Conservation (phyloP, 37 sponge, comb jelly and placozoan genomes). For the Ianthella basta region DNA sequence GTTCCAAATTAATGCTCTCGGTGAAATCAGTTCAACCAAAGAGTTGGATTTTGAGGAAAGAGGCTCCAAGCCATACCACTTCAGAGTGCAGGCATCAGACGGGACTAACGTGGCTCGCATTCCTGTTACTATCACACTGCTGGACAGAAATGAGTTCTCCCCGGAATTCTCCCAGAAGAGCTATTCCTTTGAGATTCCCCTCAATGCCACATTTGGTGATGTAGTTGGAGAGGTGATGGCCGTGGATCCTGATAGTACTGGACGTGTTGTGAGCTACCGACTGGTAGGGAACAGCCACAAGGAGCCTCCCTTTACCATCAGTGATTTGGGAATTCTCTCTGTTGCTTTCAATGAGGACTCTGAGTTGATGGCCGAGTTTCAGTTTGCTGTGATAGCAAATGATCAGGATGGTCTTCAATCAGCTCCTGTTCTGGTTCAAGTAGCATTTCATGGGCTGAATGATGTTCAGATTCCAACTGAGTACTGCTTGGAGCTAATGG, state of each 20-base stretch:
- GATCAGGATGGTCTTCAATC: constrained; percentile 15
- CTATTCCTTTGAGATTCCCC: not conserved
- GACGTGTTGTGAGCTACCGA: not conserved
- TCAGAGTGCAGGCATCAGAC: constrained; percentile 21
- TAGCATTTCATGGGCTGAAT: constrained; percentile 1
- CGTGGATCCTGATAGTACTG: not conserved
- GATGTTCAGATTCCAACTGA: not conserved
- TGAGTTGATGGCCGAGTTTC: not conserved
- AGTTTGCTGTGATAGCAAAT: not conserved
- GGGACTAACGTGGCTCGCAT: constrained; percentile 22
- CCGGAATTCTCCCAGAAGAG: not conserved
- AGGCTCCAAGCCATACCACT: not conserved
- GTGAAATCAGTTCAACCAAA: not conserved
- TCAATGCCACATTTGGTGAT: constrained; percentile 19
- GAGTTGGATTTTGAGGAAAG: not conserved
- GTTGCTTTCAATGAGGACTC: not conserved
- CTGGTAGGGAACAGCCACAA: not conserved
- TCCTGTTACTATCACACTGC: constrained; percentile 40
- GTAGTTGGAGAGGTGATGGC: not conserved
- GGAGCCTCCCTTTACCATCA: not conserved
- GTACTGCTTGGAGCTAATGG: constrained; percentile 48
- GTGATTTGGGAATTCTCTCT: not conserved
- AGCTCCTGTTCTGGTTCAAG: not conserved
- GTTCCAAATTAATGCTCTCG: constrained; percentile 41
- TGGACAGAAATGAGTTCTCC: not conserved